Evolutionary conservation across 2,888 invertebrate genomes (phyloP).

Genomic region (Himalopsyche anomala): DNA sequence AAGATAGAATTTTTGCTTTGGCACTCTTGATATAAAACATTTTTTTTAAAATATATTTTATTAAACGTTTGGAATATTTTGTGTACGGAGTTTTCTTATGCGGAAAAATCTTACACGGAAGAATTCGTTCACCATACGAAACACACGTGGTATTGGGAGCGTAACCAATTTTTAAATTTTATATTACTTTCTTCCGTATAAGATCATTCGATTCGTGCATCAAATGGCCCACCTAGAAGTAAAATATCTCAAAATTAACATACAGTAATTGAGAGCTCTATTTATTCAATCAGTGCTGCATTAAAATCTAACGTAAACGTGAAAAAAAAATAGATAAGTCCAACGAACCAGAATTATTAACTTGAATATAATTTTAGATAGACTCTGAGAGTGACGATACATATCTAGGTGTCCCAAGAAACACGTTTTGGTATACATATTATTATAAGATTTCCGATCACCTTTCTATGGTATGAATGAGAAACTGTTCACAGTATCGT

Average conservation of each 20-base stretch:
- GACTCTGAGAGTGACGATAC: background rate
- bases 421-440: background rate
- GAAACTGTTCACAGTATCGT: background rate
- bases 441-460: background rate
- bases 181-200: too few relatives aligned
- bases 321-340: background rate
- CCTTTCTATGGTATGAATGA: background rate
- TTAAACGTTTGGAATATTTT: too few relatives aligned
- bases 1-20: too few relatives aligned
- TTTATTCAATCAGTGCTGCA: background rate
- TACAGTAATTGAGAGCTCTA: background rate
- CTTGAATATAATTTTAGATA: background rate
- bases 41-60: too few relatives aligned
- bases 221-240: slow-evolving; percentile 5
- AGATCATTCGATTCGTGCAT: too few relatives aligned
- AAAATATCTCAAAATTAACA: background rate
- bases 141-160: too few relatives aligned
- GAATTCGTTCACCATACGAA: too few relatives aligned
- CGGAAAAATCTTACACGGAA: too few relatives aligned
- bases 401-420: slow-evolving; percentile 7
- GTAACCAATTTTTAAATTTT: too few relatives aligned
- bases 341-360: background rate
- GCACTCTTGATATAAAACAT: too few relatives aligned
- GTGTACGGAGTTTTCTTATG: too few relatives aligned
- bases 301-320: background rate